Percentiles rank a stretch among this genome's conserved stretches.
These are phyloP conservation scores for Rhyacophila evoluta DNA, from an alignment of 2,888 invertebrate species.

Conservation along the genomic window DNA sequence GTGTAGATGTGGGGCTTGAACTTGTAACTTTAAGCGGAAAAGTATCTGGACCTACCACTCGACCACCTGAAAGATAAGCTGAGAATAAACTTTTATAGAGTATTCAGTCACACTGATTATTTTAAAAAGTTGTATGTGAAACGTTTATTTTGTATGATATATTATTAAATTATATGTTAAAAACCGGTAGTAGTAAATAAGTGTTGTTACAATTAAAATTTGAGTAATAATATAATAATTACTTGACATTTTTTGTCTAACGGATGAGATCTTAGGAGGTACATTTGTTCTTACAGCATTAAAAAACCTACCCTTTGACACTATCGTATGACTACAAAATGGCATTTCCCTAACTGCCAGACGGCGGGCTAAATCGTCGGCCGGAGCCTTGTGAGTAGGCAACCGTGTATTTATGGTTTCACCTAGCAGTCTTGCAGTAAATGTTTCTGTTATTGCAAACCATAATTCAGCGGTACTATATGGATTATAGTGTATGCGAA, in stretches of 20 bases:
- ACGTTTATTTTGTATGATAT: too few species aligned
- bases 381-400: conserved; percentile 50
- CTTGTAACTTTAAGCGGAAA: too few species aligned
- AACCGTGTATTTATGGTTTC: conserved; percentile 51
- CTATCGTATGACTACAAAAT: conserved; percentile 32
- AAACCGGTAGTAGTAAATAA: too few species aligned
- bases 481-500: not conserved
- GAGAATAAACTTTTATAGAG: too few species aligned
- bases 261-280: not conserved
- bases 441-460: conserved; percentile 54
- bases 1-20: too few species aligned
- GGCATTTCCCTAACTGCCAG: conserved; percentile 21
- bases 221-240: too few species aligned
- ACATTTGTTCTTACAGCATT: not conserved
- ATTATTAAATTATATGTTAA: too few species aligned
- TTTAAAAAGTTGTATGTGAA: too few species aligned
- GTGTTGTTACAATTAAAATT: too few species aligned
- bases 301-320: not conserved
- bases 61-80: too few species aligned
- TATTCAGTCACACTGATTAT: too few species aligned
- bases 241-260: not conserved
- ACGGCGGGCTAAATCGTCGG: conserved; percentile 51
- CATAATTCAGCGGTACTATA: conserved; percentile 45
- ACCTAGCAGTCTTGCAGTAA: conserved; percentile 47
- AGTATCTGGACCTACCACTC: too few species aligned